Evolutionary conservation across 2,888 invertebrate genomes (phyloP), one percentile per base, ranked within the genome.

Genomic region (Masnerella sp.): DNA sequence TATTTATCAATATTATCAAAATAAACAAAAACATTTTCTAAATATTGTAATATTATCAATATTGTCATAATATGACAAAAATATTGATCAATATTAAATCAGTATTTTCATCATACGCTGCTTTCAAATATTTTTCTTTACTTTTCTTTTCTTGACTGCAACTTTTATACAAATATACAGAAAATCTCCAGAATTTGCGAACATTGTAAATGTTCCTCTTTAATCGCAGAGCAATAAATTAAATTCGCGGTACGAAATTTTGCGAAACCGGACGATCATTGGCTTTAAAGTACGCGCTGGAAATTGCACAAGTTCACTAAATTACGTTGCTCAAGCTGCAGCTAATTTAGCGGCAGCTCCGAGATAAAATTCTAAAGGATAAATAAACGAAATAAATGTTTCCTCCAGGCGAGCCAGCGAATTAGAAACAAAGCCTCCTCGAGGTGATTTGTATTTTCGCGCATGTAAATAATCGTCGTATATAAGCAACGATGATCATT

Each of bases 331-430:
- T 38, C 25, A 28, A 28, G 28, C 12, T 25, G 40, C 7, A 52
- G 11, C 20, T 38, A 38, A 52, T 40, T 52, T 40, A 9, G 8
- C 28, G 11, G 52, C 40, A 17, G 28, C 5, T 28, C 5, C 12
- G 17, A 38, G 17, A 40, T 38, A 52, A 40, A 42, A 30, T 42
- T 28, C 28, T 42, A 18, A 56, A 42, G 42, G 30, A 56, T 12
- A 56, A 42, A 56, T 42, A 47, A 30, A 47, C 5, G 2, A 52
- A 52, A 38, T 40, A 40, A 52, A 20, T 38, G 52, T 52, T 54
- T 40, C 18, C 12, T 5, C 28, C 40, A 14, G 36, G 14, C 8
- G 18, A 17, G 32, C 30, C 18, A 20, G 42, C 20, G 12, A 30
- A 9, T 56, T 1, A 0, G 20, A 28, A 40, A 22, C 14, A 4